phyloP scores from a whole-genome alignment of 2,888 invertebrate genomes.

The Masnerella sp. region DNA sequence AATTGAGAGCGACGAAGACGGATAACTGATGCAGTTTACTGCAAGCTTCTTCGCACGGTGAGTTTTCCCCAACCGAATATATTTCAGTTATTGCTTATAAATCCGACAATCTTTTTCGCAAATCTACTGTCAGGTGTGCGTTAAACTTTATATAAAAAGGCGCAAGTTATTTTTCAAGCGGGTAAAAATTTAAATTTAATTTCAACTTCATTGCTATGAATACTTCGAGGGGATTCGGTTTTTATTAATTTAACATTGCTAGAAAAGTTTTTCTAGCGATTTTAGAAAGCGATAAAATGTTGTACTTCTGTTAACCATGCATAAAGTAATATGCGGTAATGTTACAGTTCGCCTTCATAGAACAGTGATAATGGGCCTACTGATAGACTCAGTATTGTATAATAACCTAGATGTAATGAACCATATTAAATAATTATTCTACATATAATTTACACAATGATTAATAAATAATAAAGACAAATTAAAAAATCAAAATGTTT shows the following conservation, averaged over 20 bases:
- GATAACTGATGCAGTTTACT: conserved; percentile 24
- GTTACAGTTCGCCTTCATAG: background rate
- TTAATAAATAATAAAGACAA: too few species aligned
- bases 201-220: too few species aligned
- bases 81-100: conserved; percentile 36
- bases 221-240: too few species aligned
- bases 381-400: background rate
- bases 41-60: conserved; percentile 14
- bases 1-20: conserved; percentile 17
- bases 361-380: conserved; percentile 1
- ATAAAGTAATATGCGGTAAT: background rate
- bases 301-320: too few species aligned
- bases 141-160: conserved; percentile 24
- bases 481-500: too few species aligned
- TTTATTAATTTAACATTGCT: too few species aligned
- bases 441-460: too few species aligned
- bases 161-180: too few species aligned
- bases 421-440: conserved; percentile 11
- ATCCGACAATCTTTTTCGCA: conserved; percentile 28
- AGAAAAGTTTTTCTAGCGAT: background rate
- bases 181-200: too few species aligned
- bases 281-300: too few species aligned
- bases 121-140: conserved; percentile 17
- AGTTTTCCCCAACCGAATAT: conserved; percentile 15
- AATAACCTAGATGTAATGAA: background rate